Evolutionary conservation across 2,113 vertebrate genomes (phyloP).

Genomic region (Aldabrachelys gigantea): DNA sequence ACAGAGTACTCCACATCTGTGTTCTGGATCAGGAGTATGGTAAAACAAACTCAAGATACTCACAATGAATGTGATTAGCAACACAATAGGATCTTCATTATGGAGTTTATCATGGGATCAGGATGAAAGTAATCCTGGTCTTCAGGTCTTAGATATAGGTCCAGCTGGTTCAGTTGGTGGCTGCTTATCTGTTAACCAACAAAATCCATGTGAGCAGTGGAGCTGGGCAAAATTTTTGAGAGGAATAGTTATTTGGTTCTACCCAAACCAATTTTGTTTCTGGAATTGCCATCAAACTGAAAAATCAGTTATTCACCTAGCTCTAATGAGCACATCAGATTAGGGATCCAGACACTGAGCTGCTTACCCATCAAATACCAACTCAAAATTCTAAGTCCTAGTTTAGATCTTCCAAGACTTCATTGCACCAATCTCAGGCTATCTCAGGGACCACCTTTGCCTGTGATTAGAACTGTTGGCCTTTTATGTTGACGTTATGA

Average conservation of each 20-base stretch:
- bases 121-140: neutral
- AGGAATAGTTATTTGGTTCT: neutral
- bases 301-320: neutral
- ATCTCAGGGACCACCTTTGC: neutral
- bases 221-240: neutral
- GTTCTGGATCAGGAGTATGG: neutral
- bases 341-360: neutral
- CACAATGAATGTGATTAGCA: neutral
- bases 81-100: fast-evolving
- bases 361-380: fast-evolving
- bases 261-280: neutral
- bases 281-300: neutral
- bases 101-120: neutral
- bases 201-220: neutral
- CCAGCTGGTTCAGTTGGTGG: neutral
- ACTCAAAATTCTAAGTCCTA: neutral
- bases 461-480: fast-evolving
- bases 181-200: neutral
- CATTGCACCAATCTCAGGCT: neutral
- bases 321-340: neutral
- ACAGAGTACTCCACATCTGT: neutral
- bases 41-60: neutral
- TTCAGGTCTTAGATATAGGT: neutral
- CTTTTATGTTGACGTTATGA: neutral
- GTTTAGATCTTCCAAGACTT: neutral